phyloP scores from a whole-genome alignment of 1,140 invertebrate genomes.

The Heliconius eleuchia region DNA sequence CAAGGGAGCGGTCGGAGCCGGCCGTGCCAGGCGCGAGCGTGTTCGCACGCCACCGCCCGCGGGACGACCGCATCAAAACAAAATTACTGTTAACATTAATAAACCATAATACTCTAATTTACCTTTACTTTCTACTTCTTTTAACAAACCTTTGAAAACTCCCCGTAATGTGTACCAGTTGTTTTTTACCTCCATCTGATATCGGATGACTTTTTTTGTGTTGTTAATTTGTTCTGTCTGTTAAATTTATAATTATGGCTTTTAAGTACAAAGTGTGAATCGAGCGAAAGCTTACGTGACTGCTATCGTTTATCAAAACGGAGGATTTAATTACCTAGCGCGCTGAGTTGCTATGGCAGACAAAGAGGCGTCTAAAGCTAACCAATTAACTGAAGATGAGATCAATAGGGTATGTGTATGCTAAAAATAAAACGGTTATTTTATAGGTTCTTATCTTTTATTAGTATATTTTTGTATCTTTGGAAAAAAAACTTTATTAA shows the following conservation, averaged over 20 bases:
- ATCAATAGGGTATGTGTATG: conserved; percentile 72
- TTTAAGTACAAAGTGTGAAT: conserved; percentile 39
- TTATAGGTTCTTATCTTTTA: not conserved
- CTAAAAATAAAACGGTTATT: not conserved
- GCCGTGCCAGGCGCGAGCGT: conserved; percentile 49
- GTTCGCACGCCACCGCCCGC: conserved; percentile 56
- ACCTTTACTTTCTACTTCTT: conserved; percentile 75
- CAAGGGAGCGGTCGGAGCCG: conserved; percentile 42
- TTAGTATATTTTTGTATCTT: not conserved
- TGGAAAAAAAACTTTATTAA: not conserved
- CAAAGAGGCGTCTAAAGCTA: conserved; percentile 45
- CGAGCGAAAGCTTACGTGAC: conserved; percentile 33
- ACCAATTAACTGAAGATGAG: conserved; percentile 68
- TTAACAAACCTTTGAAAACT: conserved; percentile 72
- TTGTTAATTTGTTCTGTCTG: conserved; percentile 38
- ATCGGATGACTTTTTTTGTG: conserved; percentile 63
- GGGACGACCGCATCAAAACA: conserved; percentile 59
- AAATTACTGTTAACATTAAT: conserved; percentile 80
- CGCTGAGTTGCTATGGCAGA: conserved; percentile 43
- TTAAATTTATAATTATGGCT: conserved; percentile 40
- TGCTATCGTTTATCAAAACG: conserved; percentile 21
- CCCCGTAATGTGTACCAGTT: conserved; percentile 75
- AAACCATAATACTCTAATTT: conserved; percentile 79
- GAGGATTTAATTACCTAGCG: conserved; percentile 15
- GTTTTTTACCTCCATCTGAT: conserved; percentile 71